A percentile compares a stretch with the other conserved stretches of the same genome.
These are phyloP conservation scores for Pseudorhombus dupliciocellatus DNA, from an alignment of 2,113 vertebrate species.

Conservation along the genomic window DNA sequence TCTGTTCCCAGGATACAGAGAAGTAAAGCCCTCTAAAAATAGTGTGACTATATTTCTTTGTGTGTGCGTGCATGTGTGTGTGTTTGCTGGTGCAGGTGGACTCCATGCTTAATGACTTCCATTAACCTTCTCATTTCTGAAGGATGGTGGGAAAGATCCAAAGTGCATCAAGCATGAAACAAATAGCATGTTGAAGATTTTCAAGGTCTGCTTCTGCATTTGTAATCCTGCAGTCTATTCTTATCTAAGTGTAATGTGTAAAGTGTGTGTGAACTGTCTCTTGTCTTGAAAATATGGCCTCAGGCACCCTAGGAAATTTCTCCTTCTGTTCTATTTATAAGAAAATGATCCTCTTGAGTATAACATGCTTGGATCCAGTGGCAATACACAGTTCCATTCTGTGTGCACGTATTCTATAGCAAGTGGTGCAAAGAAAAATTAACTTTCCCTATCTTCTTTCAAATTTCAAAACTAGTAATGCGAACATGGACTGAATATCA, in stretches of 20 bases:
- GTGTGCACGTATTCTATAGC: neutral
- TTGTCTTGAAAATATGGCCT: constrained; percentile 6
- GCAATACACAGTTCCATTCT: neutral
- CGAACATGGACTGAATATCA: neutral
- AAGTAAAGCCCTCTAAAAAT: constrained; percentile 74
- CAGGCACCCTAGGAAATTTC: constrained; percentile 4
- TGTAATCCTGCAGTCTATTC: neutral
- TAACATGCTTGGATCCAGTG: constrained; percentile 18
- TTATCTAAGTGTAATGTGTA: constrained; percentile 15
- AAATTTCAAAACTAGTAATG: neutral
- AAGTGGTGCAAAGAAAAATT: too few species aligned
- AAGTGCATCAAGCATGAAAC: constrained; percentile 26
- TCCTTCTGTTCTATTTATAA: constrained; percentile 10
- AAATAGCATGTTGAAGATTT: constrained; percentile 10
- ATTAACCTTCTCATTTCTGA: constrained; percentile 73
- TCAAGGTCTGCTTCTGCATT: neutral
- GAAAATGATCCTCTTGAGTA: neutral
- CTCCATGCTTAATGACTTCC: constrained; percentile 73
- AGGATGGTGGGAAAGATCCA: constrained; percentile 51
- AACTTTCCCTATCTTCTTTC: too few species aligned
- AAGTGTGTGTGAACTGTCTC: constrained; percentile 20
- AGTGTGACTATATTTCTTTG: constrained; percentile 66
- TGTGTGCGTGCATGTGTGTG: constrained; percentile 17
- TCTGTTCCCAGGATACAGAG: constrained; percentile 65
- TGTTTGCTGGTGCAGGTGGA: constrained; percentile 44